Base-by-base conservation (phyloP, 2,888 invertebrate species). In the Apeira syringaria region DNA sequence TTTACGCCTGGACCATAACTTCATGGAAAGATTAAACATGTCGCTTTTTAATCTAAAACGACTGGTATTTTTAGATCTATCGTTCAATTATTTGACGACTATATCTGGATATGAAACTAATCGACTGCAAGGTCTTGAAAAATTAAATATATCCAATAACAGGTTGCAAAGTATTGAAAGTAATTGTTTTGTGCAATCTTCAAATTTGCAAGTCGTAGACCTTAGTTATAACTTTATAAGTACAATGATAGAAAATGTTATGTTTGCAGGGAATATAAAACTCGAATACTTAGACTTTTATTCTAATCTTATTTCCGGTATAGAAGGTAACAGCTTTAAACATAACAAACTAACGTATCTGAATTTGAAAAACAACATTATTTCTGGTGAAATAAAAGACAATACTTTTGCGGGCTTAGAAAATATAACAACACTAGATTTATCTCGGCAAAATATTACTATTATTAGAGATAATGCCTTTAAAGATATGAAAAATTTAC, bases 61-160 rank as follows among this genome's bases (percentile, higher is more conserved):
- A 5, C 59, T 88, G 20, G 52, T 43, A 31, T 39, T 45, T 11
- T 58, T 88, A 6, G 76, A 86, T 46, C 15, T 82, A 4, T 80
- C 84, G 0, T 43, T 56, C 24, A 88, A 88, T 56, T 26, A 49
- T 26, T 42, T 88, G 9, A 53, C 36, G 3, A 67, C 57, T 27
- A 27, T 87, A 35, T 60, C 60, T 0, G 76, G 75, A 0, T 76
- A 67, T 34, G 81, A 87, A 63, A 55, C 70, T 0, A 80, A 75
- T 44, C 64, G 72, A 12, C 51, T 85, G 4, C 50, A 50, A 7
- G 53, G 61, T n/a, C 52, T 88, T n/a, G 50, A 68, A 40, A 25
- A 49, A 5, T 39, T 84, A 1, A 86, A 87, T 40, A 57, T 77
- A 22, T 83, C 86, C 0, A 54, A 79, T 47, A 88, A 87, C 52